phyloP scores from a whole-genome alignment of 2,797 vertebrate species.

The Pseudochaenichthys georgianus region DNA sequence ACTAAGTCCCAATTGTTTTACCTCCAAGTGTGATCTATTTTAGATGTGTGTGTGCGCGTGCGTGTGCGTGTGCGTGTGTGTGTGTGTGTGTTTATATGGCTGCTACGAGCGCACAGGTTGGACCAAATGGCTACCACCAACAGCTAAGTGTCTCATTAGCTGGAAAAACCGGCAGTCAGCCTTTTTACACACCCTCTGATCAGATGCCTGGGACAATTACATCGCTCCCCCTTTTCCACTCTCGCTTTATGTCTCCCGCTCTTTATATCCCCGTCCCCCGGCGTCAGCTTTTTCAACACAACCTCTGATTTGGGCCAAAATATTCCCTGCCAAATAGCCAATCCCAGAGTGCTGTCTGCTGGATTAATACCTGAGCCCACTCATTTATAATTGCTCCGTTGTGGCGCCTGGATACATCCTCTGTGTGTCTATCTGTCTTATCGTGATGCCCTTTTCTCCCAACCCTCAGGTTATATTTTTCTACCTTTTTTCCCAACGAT shows the following conservation, averaged over 20 bases:
- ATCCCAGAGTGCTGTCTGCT: constrained; percentile 72
- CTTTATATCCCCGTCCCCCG: constrained; percentile 43
- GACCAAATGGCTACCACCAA: constrained; percentile 54
- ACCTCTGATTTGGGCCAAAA: constrained; percentile 69
- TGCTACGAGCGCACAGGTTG: constrained; percentile 35
- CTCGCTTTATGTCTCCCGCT: constrained; percentile 46
- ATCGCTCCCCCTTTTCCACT: constrained; percentile 41
- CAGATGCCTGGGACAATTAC: constrained; percentile 55
- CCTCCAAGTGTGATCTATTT: neutral
- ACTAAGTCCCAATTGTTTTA: neutral
- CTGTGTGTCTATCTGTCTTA: constrained; percentile 38
- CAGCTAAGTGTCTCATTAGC: constrained; percentile 77
- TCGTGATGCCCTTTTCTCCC: constrained; percentile 34
- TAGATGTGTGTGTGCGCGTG: neutral
- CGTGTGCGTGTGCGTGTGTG: constrained; percentile 18
- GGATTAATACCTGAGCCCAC: constrained; percentile 77
- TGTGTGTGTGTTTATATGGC: constrained; percentile 29
- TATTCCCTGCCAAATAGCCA: constrained; percentile 69
- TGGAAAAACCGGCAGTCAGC: constrained; percentile 70
- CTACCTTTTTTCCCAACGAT: constrained; percentile 16
- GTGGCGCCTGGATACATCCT: constrained; percentile 61
- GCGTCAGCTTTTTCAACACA: constrained; percentile 71
- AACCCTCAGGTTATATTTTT: neutral
- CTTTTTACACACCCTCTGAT: constrained; percentile 60
- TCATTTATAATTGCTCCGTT: constrained; percentile 78